A percentile compares a stretch with the other conserved stretches of the same genome.
These are phyloP conservation scores for Sebastes umbrosus DNA, from an alignment of 2,797 vertebrate genomes.

Conservation along the genomic window DNA sequence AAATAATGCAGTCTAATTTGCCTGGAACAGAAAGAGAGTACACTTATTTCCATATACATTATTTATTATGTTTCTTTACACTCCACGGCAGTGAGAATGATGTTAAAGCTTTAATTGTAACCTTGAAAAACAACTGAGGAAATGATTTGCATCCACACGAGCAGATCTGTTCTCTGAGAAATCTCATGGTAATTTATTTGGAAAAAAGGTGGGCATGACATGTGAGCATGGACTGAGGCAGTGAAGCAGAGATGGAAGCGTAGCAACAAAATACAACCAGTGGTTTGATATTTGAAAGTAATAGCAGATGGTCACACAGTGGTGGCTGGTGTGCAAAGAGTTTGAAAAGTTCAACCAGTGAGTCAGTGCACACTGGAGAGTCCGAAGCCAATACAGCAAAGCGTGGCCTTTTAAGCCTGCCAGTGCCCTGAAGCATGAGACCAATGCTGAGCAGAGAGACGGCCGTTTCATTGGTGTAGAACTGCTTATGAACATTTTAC, in stretches of 20 bases:
- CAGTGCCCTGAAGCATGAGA: constrained; percentile 1
- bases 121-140: background rate
- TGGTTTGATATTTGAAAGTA: constrained; percentile 20
- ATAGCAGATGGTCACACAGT: constrained; percentile 9
- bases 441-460: background rate
- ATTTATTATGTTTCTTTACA: constrained; percentile 21
- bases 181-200: background rate
- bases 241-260: background rate
- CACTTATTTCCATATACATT: constrained; percentile 5
- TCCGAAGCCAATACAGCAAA: background rate
- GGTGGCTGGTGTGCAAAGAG: background rate
- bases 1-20: constrained; percentile 23
- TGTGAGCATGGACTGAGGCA: background rate
- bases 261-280: background rate
- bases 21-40: constrained; percentile 11
- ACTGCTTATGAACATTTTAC: constrained; percentile 3
- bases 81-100: background rate
- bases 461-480: background rate
- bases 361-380: background rate
- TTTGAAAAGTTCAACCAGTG: background rate
- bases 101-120: background rate
- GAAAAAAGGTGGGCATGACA: background rate
- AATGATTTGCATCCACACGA: background rate
- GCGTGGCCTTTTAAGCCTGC: background rate
- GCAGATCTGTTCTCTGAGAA: background rate